These are phyloP conservation scores for Cheilosia vernalis DNA, from an alignment of 2,888 invertebrate species.

Conservation along the genomic window DNA sequence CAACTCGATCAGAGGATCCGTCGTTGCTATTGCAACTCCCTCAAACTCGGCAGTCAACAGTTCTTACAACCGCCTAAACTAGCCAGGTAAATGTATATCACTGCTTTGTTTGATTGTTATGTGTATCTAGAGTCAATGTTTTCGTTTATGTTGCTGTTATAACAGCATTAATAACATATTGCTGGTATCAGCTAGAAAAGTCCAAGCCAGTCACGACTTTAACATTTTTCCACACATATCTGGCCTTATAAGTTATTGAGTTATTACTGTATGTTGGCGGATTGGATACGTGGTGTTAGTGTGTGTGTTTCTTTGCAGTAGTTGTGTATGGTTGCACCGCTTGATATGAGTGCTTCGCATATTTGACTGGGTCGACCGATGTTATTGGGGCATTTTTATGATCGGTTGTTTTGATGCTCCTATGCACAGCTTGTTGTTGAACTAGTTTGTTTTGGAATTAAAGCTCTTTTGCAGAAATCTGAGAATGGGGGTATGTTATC, in stretches of 20 bases:
- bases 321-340: neutral
- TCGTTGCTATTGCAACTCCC: constrained; percentile 22
- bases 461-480: too few relatives aligned
- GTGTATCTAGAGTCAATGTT: constrained; percentile 58
- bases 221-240: constrained; percentile 82
- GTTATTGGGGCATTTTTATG: constrained; percentile 43
- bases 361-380: constrained; percentile 28
- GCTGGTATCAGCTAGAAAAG: constrained; percentile 62
- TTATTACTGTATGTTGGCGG: constrained; percentile 65
- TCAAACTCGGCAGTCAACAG: constrained; percentile 6
- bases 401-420: neutral
- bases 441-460: constrained; percentile 37
- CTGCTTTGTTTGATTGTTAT: constrained; percentile 52
- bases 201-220: constrained; percentile 81
- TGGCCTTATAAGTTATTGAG: constrained; percentile 74
- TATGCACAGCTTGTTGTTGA: constrained; percentile 25
- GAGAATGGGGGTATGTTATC: too few relatives aligned
- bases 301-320: neutral
- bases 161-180: constrained; percentile 72
- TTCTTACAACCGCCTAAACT: constrained; percentile 34
- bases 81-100: constrained; percentile 28
- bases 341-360: constrained; percentile 20
- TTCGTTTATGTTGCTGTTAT: constrained; percentile 57
- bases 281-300: constrained; percentile 37
- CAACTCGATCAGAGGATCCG: constrained; percentile 38